Percentiles rank a stretch among this genome's conserved stretches.
phyloP scores from a whole-genome alignment of 2,797 vertebrate species.

The Platalea minor region DNA sequence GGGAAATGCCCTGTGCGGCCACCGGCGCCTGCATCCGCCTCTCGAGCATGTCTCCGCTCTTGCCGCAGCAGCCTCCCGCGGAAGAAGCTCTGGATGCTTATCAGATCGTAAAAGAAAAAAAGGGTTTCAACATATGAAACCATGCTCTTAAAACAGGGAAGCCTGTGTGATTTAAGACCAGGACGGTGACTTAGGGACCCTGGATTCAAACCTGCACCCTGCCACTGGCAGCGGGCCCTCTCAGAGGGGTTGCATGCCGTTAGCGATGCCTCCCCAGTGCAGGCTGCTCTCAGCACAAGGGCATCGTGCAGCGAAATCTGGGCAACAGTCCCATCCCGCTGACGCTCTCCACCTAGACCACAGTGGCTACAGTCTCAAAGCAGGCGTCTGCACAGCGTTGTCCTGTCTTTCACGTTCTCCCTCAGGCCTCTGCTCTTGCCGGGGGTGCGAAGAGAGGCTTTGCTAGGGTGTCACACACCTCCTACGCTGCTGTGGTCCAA shows the following conservation, averaged over 20 bases:
- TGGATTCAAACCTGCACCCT: not conserved
- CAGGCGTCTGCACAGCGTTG: rapidly evolving
- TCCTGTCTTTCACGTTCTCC: not conserved
- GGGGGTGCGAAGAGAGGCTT: rapidly evolving
- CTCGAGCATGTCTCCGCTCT: not conserved
- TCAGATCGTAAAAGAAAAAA: not conserved
- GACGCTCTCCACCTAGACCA: not conserved
- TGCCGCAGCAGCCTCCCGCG: rapidly evolving
- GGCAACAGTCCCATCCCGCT: rapidly evolving
- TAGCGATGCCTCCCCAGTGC: rapidly evolving
- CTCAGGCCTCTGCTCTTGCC: not conserved
- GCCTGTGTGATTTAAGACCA: not conserved
- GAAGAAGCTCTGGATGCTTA: not conserved
- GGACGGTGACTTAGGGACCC: not conserved
- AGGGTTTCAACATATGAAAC: not conserved
- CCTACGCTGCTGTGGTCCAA: not conserved
- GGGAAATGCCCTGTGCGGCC: rapidly evolving
- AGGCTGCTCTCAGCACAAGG: not conserved
- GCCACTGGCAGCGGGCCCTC: not conserved
- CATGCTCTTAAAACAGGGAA: not conserved
- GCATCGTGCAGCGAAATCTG: not conserved
- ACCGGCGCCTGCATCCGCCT: rapidly evolving
- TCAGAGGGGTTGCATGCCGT: rapidly evolving
- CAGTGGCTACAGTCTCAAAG: not conserved
- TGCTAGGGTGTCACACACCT: not conserved